Percentiles rank a stretch among this genome's conserved stretches.
Evolutionary conservation across 2,797 vertebrate species (phyloP).

Genomic region (Esox masquinongy): DNA sequence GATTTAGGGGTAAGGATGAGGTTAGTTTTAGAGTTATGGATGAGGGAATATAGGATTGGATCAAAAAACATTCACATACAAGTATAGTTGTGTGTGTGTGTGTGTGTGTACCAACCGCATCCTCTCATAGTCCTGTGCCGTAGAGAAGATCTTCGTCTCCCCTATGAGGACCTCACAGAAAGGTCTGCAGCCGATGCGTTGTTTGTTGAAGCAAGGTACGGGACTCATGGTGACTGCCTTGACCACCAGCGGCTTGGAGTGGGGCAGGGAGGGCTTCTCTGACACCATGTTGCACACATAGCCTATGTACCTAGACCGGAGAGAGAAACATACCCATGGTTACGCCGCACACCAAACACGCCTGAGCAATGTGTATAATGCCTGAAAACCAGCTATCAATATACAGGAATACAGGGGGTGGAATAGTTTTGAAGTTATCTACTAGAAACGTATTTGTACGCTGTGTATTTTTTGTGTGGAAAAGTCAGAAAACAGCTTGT

Average conservation of each 20-base stretch:
- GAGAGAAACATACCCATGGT: too few relatives aligned
- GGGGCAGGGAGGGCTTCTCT: slow-evolving; percentile 90
- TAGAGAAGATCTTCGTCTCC: slow-evolving; percentile 95
- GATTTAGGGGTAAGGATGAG: too few relatives aligned
- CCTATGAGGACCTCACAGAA: slow-evolving; percentile 96
- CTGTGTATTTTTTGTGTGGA: too few relatives aligned
- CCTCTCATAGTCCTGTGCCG: slow-evolving; percentile 93
- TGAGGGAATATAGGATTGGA: too few relatives aligned
- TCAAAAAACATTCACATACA: neutral
- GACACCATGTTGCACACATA: slow-evolving; percentile 96
- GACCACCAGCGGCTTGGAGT: slow-evolving; percentile 91
- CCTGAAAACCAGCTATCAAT: neutral
- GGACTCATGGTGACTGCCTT: slow-evolving; percentile 91
- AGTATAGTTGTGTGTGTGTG: neutral
- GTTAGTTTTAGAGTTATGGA: too few relatives aligned
- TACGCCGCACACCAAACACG: neutral
- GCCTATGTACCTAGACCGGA: slow-evolving; percentile 85
- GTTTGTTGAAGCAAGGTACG: slow-evolving; percentile 97
- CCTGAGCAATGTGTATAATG: neutral
- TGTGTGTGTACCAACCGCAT: slow-evolving; percentile 79
- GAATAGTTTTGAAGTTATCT: neutral
- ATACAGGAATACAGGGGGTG: neutral
- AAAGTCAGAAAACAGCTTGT: too few relatives aligned
- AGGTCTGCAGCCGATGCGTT: slow-evolving; percentile 94
- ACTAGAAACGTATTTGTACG: too few relatives aligned